phyloP scores from a whole-genome alignment of 2,888 invertebrate species.

The Willowsia nigromaculata region DNA sequence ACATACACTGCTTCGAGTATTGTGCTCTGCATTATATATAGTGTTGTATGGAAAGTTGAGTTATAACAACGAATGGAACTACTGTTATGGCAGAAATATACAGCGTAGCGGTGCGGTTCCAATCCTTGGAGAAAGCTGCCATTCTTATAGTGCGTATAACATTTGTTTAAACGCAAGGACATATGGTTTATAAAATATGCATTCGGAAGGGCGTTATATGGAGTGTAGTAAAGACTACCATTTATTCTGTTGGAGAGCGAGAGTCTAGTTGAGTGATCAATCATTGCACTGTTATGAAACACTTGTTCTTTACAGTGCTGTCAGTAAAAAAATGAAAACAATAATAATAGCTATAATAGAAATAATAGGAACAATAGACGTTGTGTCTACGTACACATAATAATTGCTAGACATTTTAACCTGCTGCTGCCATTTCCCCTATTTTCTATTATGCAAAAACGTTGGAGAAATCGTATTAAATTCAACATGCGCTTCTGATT shows the following conservation, averaged over 20 bases:
- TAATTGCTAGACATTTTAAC: conserved; percentile 18
- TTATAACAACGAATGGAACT: too few species aligned
- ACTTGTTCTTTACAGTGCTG: conserved; percentile 11
- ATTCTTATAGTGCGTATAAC: too few species aligned
- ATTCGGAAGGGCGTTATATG: not conserved
- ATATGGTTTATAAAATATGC: not conserved
- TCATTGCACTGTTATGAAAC: conserved; percentile 52
- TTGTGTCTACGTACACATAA: not conserved
- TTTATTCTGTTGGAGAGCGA: conserved; percentile 44
- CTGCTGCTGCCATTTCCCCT: not conserved
- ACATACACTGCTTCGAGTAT: too few species aligned
- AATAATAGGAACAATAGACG: not conserved
- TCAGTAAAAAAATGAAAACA: conserved; percentile 6
- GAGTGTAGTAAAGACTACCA: not conserved
- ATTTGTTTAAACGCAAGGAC: too few species aligned
- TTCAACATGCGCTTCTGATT: not conserved
- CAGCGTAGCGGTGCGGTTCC: too few species aligned
- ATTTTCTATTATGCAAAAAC: not conserved
- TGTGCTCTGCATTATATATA: too few species aligned
- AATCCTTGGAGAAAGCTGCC: too few species aligned
- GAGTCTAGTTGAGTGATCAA: conserved; percentile 63
- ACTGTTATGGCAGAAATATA: too few species aligned
- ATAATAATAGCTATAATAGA: not conserved
- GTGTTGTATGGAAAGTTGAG: too few species aligned
- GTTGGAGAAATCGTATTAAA: not conserved